Evolutionary conservation across 2,888 invertebrate genomes (phyloP), one percentile per base, ranked within the genome.

Genomic region (Campopleginae sp.): DNA sequence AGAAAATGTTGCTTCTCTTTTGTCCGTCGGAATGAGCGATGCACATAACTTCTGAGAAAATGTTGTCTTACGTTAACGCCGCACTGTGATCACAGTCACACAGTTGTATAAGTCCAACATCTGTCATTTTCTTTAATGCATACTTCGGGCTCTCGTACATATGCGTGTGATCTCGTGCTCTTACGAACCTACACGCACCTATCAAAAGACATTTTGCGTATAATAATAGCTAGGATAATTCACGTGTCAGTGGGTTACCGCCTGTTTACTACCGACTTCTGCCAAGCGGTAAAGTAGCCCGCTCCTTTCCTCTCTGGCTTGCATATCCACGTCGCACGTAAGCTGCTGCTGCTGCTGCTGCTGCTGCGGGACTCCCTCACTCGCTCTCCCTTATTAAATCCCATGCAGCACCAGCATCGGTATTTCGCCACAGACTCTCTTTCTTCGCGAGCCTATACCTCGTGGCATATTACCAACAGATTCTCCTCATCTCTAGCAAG

Each of bases 181-280:
- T 19, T 48, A 63, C 23, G 31, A 31, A 48, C 42, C 17, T 71
- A 38, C 19, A 10, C 63, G 38, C 27, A 70, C 17, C 19, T 68
- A 48, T 70, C 58, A 58, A n/a, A 44, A 74, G 70, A 61, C 77
- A 71, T 75, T 81, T 75, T 38, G 51, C 66, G 83, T 80, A 58
- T 58, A 86, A 86, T 86, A 86, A 86, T 84, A 84, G 84, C 81
- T 76, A 76, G 71, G 81, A 86, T 86, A 86, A 86, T 86, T 86
- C 84, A 84, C 81, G 66, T 86, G 84, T 86, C 84, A 86, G 81
- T 86, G 84, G 84, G 86, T 82, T 83, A 81, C 80, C 81, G 83
- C 54, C 83, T 86, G 84, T 86, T 86, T 84, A 86, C 81, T 66
- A 86, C 70, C 81, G 78, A 80, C 77, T 79, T 65, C 48, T 84